Percentiles rank a stretch among this genome's conserved stretches.
Conservation (phyloP, 2,113 vertebrate species). For the Glaucidium brasilianum region DNA sequence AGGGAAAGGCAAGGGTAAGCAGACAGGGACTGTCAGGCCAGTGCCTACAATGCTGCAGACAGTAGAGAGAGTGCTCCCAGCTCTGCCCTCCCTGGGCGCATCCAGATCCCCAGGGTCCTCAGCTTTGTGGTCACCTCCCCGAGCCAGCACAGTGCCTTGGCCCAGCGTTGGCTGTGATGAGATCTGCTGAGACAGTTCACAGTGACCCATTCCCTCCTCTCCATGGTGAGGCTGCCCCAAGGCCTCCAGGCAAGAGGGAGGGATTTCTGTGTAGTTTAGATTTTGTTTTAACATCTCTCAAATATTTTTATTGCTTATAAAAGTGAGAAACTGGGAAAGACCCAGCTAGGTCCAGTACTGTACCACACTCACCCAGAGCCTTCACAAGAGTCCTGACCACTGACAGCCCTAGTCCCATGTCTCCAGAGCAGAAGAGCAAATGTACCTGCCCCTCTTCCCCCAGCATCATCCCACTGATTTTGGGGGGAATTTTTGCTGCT, state of each 20-base stretch:
- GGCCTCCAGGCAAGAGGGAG: background rate
- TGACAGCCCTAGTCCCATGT: background rate
- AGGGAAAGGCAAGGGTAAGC: background rate
- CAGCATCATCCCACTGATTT: background rate
- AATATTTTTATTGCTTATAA: constrained; percentile 2
- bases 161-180: fast-evolving
- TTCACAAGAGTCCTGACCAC: background rate
- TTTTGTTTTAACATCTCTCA: background rate
- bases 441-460: background rate
- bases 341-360: background rate
- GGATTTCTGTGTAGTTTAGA: background rate
- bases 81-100: background rate
- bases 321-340: background rate
- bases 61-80: background rate
- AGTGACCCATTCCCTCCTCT: background rate
- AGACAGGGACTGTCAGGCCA: background rate
- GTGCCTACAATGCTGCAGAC: fast-evolving
- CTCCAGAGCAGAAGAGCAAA: background rate
- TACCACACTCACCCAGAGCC: background rate
- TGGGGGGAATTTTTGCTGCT: fast-evolving
- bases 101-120: background rate
- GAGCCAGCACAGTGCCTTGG: background rate
- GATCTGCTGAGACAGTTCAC: background rate
- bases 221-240: background rate
- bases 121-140: background rate